Conservation (phyloP, 2,888 invertebrate species). For the Caenorhabditis sp. region DNA sequence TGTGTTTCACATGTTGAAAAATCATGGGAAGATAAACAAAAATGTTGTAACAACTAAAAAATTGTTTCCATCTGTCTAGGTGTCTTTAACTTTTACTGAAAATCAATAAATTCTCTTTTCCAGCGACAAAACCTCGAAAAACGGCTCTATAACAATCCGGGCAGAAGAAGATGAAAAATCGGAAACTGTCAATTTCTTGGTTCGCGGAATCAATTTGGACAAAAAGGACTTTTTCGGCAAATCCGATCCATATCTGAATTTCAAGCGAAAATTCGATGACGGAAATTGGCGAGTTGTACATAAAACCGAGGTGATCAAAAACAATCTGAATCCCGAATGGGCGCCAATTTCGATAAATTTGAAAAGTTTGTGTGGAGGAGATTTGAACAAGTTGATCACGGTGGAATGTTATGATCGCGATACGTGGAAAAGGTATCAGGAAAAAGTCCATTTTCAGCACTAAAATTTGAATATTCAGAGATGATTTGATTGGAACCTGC, state of each 20-base stretch:
- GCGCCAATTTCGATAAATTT: conserved; percentile 73
- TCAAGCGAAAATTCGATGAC: conserved; percentile 60
- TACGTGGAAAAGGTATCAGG: conserved; percentile 71
- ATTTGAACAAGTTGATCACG: conserved; percentile 56
- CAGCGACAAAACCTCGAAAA: conserved; percentile 48
- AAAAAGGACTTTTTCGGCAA: conserved; percentile 67
- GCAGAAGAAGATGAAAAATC: conserved; percentile 64
- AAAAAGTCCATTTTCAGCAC: neutral
- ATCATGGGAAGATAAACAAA: no score
- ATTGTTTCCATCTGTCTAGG: no score
- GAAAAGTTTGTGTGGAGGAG: conserved; percentile 74
- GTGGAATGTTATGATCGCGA: conserved; percentile 75
- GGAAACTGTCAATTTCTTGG: conserved; percentile 26
- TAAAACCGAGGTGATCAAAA: conserved; percentile 75
- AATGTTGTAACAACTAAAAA: no score
- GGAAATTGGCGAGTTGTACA: conserved; percentile 60
- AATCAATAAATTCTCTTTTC: conserved; percentile 10
- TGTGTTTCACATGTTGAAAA: no score
- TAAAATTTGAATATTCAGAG: conserved; percentile 66
- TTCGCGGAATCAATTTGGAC: conserved; percentile 46
- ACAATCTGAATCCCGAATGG: conserved; percentile 76
- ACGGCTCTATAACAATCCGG: conserved; percentile 48
- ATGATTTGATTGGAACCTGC: conserved; percentile 74
- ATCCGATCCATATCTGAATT: conserved; percentile 66
- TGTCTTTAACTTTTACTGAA: no score